Evolutionary conservation across 2,797 vertebrate genomes (phyloP).

Genomic region (Chelidonichthys spinosus): DNA sequence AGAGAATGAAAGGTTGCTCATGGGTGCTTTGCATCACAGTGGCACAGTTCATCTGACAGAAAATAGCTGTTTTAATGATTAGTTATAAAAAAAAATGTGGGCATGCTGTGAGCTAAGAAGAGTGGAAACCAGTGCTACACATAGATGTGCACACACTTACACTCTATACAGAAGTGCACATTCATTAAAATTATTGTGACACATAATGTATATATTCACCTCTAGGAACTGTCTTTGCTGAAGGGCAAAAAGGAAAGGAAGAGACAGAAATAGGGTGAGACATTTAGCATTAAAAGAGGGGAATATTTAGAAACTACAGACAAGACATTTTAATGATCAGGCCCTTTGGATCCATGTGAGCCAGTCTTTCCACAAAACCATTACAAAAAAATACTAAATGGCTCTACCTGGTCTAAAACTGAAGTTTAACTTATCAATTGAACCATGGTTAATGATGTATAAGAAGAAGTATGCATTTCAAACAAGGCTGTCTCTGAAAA

Average conservation of each 20-base stretch:
- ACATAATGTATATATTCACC: background rate
- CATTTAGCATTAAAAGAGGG: too few relatives aligned
- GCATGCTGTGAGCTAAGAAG: constrained; percentile 47
- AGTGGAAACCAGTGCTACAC: constrained; percentile 21
- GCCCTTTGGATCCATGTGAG: too few relatives aligned
- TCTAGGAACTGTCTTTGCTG: background rate
- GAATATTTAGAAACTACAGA: too few relatives aligned
- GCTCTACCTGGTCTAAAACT: too few relatives aligned
- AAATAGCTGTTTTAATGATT: constrained; percentile 48
- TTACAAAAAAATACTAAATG: too few relatives aligned
- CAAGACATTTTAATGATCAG: too few relatives aligned
- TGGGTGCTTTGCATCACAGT: constrained; percentile 21
- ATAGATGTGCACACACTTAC: background rate
- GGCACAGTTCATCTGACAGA: constrained; percentile 18
- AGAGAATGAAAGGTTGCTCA: constrained; percentile 40
- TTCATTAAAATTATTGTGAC: constrained; percentile 8
- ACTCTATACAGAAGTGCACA: background rate
- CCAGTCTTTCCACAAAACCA: too few relatives aligned
- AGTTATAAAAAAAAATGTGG: constrained; percentile 27
- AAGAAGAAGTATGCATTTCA: too few relatives aligned
- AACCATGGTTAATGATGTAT: too few relatives aligned
- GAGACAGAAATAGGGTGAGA: constrained; percentile 7
- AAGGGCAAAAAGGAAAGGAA: background rate
- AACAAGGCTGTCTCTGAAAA: too few relatives aligned
- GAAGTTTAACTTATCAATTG: too few relatives aligned